Base-by-base conservation (phyloP, 2,113 vertebrate species). In the Brachionichthys hirsutus region DNA sequence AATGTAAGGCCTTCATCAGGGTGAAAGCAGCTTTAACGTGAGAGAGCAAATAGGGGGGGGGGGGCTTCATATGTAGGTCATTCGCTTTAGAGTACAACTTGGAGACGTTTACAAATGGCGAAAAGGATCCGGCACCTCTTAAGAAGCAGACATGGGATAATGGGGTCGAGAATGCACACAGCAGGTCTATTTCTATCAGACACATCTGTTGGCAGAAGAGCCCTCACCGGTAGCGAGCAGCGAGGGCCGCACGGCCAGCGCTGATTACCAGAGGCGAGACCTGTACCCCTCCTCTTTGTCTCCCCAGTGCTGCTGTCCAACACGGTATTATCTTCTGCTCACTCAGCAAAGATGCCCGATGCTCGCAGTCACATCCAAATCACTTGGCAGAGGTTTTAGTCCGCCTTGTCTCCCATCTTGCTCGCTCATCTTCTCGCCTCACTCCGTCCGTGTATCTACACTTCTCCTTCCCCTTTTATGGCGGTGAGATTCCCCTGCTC, bases 1-100 rank as follows among this genome's bases (percentile, higher is more conserved):
- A 30, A 30, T 4, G 24, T 30, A 6, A 30, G 49, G 41, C 67
- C 59, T 70, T 71, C 58, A 75, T 74, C 65, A 69, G 38, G 43
- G 19, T 64, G 54, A 68, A 71, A 73, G 57, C 0, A 1, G 20
- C 58, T 73, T 62, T 60, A 59, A 82, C 78, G 70, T 69, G 73
- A 67, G 42, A 58, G 64, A 66, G 44, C 10, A 35, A 41, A 35
- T 54, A 44, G 55, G 66, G 45, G 24, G 35, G 24, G 35, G 64
- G 50, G 12, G 18, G 18, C 20, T 68, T 30, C 58, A 44, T 71
- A 73, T 70, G 15, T 15, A 52, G 14, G 6, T 24, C 12, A 50
- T 16, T 30, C 42, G 61, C 38, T 22, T 7, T 12, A 12, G 55
- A 60, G 43, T 49, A 51, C 9, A 35, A 24, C 19, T 15, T 18